phyloP scores from a whole-genome alignment of 2,113 vertebrate genomes.

The Elgaria multicarinata region DNA sequence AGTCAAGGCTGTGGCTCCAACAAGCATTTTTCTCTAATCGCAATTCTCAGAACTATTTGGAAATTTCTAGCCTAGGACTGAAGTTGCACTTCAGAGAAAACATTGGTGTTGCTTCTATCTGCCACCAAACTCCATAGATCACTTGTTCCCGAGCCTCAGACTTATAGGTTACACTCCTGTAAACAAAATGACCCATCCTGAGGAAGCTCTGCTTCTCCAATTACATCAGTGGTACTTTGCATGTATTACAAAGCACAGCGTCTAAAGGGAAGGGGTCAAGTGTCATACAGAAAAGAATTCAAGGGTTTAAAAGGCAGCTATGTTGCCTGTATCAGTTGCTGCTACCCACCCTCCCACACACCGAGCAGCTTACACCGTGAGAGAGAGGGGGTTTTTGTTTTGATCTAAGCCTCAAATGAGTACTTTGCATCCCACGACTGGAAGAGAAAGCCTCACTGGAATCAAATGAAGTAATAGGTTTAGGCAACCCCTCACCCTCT shows the following conservation, averaged over 20 bases:
- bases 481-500: constrained; percentile 37
- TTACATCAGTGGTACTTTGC: neutral
- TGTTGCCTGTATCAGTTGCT: neutral
- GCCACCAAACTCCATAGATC: constrained; percentile 21
- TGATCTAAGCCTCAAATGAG: constrained; percentile 36
- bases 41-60: neutral
- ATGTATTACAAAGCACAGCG: neutral
- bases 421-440: constrained; percentile 45
- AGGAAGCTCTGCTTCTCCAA: neutral
- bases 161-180: neutral
- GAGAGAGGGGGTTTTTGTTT: neutral
- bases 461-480: constrained; percentile 37
- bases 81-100: constrained; percentile 26
- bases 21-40: constrained; percentile 16
- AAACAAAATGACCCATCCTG: neutral
- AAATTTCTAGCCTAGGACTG: constrained; percentile 23
- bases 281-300: neutral
- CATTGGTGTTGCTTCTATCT: neutral
- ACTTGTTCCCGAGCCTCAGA: neutral
- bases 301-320: neutral
- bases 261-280: neutral
- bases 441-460: constrained; percentile 40
- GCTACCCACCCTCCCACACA: neutral
- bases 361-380: neutral
- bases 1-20: neutral